Evolutionary conservation across 2,113 vertebrate species (phyloP), one percentile per base, ranked within the genome.

Genomic region (Ptilonorhynchus violaceus): DNA sequence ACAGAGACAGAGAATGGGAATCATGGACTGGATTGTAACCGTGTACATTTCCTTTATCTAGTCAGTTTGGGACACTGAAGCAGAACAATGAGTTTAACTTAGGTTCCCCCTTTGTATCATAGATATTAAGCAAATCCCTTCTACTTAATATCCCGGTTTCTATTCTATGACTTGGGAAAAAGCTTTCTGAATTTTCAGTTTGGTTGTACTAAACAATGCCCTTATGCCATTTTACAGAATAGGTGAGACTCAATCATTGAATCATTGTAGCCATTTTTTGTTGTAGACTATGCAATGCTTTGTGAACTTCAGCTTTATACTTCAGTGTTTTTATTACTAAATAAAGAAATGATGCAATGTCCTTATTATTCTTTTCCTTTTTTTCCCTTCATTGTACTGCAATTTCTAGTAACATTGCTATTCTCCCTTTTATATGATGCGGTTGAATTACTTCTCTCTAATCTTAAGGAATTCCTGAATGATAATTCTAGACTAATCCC

Each of bases 71-170:
- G 94, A 69, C n/a, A 50, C n/a, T 83, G 78, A 91, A 78, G 28
- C 42, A 77, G 66, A 94, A 58, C 4, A 10, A 69, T 35, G 55
- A 50, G n/a, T 59, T 49, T 90, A 53, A 85, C 42, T 91, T 83
- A 55, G 35, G 69, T 68, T 70, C 49, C 56, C 58, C 60, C 85
- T 75, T 84, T 89, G 64, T 94, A 75, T 42, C 31, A 58, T 9
- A 84, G 53, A 78, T 85, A 81, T 85, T 88, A 92, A 91, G 47
- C 44, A 96, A 88, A 95, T 91, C 31, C 31, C 66, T 93, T 94
- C 68, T 81, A 41, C 49, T 83, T 44, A 67, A 37, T 47, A 85
- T 41, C 24, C 15, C 41, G 52, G 30, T 64, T 87, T 84, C 35
- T 17, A 60, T 85, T 68, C 58, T 58, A 9, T 74, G 53, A 46